Evolutionary conservation across 2,797 vertebrate genomes (phyloP), one percentile per base, ranked within the genome.

Genomic region (Brachyalestes nurse): DNA sequence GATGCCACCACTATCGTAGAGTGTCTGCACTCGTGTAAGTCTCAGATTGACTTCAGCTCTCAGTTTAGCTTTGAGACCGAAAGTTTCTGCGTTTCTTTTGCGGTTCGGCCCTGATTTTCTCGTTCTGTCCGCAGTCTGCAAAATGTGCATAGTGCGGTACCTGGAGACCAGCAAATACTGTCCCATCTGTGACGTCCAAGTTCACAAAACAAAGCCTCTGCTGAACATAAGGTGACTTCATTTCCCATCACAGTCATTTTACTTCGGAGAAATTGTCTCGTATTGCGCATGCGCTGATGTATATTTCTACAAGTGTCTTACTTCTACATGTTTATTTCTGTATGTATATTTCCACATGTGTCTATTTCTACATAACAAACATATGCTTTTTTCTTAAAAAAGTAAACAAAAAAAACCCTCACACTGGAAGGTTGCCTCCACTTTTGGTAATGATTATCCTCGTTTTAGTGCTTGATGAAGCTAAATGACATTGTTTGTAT

Each of bases 91-190:
- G 34, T 34, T 34, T 34, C 34, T 28, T 28, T 28, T 1, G 28
- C 28, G 1, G 28, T 28, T 28, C 1, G 28, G 28, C 28, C 28
- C 42, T 75, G n/a, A 57, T 75, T 17, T 64, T 72, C 25, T 38
- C 66, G 28, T 76, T 82, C 83, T 89, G 12, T 82, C 49, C 21
- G 0, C 92, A 99, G 98, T 99, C 87, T 99, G 98, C 90, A 99
- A 99, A 94, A 98, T 97, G 83, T 99, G 98, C 91, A 99, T 99
- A 86, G 98, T 99, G 75, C 96, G 96, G 84, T 99, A 99, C 89
- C 92, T 99, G 94, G 98, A 99, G 93, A 96, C 97, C 88, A 99
- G 97, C 96, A 99, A 99, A 92, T 99, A 97, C 90, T 99, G 98
- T 92, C 98, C 98, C 25, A 98, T 99, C 89, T 99, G 98, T 89